phyloP scores from a whole-genome alignment of 2,797 vertebrate species.

The Parambassis ranga region DNA sequence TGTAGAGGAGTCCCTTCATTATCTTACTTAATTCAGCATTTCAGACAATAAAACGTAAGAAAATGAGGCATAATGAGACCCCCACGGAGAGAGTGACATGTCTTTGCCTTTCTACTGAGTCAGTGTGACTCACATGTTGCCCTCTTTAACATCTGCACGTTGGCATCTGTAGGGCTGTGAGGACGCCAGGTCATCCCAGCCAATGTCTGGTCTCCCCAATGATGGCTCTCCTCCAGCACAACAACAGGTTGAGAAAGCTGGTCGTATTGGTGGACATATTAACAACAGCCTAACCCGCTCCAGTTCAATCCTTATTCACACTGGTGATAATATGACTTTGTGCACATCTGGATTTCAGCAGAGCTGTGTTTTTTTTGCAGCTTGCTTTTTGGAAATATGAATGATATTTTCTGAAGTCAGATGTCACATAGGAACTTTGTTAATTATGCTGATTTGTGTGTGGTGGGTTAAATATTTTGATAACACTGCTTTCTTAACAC shows the following conservation, averaged over 20 bases:
- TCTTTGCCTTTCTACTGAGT: too few species aligned
- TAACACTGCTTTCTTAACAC: slow-evolving; percentile 35
- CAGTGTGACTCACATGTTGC: not conserved
- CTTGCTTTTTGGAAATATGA: not conserved
- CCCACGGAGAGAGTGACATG: too few species aligned
- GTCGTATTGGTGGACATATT: slow-evolving; percentile 52
- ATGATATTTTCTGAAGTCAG: slow-evolving; percentile 18
- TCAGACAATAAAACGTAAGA: too few species aligned
- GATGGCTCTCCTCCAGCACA: slow-evolving; percentile 69
- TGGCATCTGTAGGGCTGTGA: slow-evolving; percentile 77
- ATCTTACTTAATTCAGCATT: too few species aligned
- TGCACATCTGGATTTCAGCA: slow-evolving; percentile 40
- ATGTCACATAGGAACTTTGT: slow-evolving; percentile 25
- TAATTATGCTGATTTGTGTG: slow-evolving; percentile 16
- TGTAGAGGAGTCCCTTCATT: not conserved
- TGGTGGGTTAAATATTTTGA: not conserved
- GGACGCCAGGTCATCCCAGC: slow-evolving; percentile 71
- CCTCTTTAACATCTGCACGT: slow-evolving; percentile 58
- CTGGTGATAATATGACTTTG: slow-evolving; percentile 26
- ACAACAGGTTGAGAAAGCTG: slow-evolving; percentile 74
- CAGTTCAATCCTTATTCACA: slow-evolving; percentile 27
- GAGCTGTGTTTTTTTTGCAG: not conserved
- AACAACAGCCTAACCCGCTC: slow-evolving; percentile 65
- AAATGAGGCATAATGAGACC: too few species aligned
- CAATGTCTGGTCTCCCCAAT: slow-evolving; percentile 69